phyloP scores from a whole-genome alignment of 2,888 invertebrate species.

The Stenodema calcarata region DNA sequence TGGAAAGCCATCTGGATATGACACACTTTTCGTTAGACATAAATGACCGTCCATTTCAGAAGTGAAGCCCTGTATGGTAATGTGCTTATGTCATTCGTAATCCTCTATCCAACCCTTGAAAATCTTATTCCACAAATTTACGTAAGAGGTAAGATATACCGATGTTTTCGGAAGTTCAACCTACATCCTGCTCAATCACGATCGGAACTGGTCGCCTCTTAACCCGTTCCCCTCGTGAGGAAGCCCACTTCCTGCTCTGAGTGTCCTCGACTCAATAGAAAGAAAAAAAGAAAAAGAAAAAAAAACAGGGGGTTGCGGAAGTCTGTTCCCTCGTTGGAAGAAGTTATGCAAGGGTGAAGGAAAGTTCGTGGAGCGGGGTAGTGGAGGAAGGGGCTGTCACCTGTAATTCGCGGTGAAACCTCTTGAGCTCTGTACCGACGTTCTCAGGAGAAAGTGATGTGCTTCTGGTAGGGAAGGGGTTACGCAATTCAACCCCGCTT shows the following conservation, averaged over 20 bases:
- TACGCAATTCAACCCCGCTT: background rate
- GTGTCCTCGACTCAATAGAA: background rate
- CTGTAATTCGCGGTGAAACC: conserved; percentile 40
- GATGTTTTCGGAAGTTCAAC: background rate
- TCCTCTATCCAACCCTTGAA: background rate
- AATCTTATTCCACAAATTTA: background rate
- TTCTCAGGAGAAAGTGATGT: conserved; percentile 8
- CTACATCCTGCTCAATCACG: background rate
- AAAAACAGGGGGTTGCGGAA: conserved; percentile 6
- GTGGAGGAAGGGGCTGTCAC: background rate
- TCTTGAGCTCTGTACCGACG: background rate
- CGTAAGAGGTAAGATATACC: background rate
- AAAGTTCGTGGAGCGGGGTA: background rate
- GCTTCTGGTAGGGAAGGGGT: background rate
- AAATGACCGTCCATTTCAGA: too few relatives aligned
- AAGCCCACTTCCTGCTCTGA: conserved; percentile 16
- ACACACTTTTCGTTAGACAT: too few relatives aligned
- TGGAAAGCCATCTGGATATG: too few relatives aligned
- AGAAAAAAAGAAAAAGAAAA: background rate
- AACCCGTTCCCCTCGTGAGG: background rate
- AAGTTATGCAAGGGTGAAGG: conserved; percentile 13
- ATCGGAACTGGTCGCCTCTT: background rate
- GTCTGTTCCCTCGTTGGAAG: background rate
- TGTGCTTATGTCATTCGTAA: background rate
- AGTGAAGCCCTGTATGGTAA: background rate